phyloP scores from a whole-genome alignment of 1,140 invertebrate species.

The Chironomus tepperi region DNA sequence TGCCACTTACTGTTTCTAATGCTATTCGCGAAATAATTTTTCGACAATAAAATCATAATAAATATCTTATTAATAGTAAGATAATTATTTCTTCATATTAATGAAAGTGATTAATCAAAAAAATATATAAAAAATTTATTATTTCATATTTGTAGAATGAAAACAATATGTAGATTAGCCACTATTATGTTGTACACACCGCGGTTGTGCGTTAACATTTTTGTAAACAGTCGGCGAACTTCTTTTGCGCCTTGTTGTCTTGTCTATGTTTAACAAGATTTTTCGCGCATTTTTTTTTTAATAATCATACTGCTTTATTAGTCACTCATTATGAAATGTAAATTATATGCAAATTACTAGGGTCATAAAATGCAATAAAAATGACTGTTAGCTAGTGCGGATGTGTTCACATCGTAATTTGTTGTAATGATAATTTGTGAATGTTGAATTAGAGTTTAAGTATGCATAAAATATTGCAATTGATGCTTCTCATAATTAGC shows the following conservation, averaged over 20 bases:
- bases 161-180: neutral
- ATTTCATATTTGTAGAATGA: no score
- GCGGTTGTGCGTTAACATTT: neutral
- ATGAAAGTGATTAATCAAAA: constrained; percentile 8
- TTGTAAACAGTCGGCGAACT: neutral
- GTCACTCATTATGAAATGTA: neutral
- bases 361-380: no score
- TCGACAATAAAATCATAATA: neutral
- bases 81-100: neutral
- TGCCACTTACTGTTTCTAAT: neutral
- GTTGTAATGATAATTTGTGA: no score
- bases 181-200: neutral
- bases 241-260: neutral
- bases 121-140: no score
- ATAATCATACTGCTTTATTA: neutral
- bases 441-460: no score
- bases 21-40: neutral
- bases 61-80: neutral
- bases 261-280: neutral
- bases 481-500: no score
- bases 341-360: neutral
- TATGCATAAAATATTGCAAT: no score
- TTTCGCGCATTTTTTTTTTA: neutral
- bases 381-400: no score
- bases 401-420: no score